phyloP scores from a whole-genome alignment of 2,888 invertebrate genomes.

The Diarsia brunnea region DNA sequence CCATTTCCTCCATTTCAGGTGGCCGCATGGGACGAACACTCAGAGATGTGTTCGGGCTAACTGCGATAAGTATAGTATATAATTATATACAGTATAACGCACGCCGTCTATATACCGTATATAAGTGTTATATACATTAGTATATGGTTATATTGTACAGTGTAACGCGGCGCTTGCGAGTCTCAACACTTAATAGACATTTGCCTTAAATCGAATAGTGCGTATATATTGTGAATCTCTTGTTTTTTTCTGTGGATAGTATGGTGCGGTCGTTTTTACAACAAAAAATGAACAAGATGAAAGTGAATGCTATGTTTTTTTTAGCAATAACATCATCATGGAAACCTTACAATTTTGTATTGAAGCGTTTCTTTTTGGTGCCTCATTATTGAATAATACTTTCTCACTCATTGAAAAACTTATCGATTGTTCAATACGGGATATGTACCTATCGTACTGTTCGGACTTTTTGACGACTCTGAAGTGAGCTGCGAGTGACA shows the following conservation, averaged over 20 bases:
- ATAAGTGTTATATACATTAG: slow-evolving; percentile 30
- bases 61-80: slow-evolving; percentile 56
- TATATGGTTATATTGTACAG: slow-evolving; percentile 51
- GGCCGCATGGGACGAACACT: slow-evolving; percentile 96
- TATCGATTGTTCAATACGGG: not conserved
- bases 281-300: no score
- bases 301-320: no score
- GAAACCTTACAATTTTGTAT: no score
- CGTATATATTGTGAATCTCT: slow-evolving; percentile 70
- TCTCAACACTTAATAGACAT: slow-evolving; percentile 58
- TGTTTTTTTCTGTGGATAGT: not conserved
- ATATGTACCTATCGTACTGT: no score
- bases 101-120: slow-evolving; percentile 60
- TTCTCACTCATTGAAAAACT: not conserved
- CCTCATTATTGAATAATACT: not conserved
- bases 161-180: slow-evolving; percentile 57
- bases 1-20: slow-evolving; percentile 90
- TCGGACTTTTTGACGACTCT: not conserved
- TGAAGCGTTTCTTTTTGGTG: not conserved
- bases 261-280: slow-evolving; percentile 40
- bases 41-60: slow-evolving; percentile 95
- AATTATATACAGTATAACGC: slow-evolving; percentile 62
- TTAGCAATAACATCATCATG: no score
- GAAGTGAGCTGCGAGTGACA: not conserved
- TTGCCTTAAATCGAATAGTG: slow-evolving; percentile 65